A percentile compares a stretch with the other conserved stretches of the same genome.
These are phyloP conservation scores for Brachionus rubens DNA, from an alignment of 1,140 invertebrate genomes.

Conservation along the genomic window DNA sequence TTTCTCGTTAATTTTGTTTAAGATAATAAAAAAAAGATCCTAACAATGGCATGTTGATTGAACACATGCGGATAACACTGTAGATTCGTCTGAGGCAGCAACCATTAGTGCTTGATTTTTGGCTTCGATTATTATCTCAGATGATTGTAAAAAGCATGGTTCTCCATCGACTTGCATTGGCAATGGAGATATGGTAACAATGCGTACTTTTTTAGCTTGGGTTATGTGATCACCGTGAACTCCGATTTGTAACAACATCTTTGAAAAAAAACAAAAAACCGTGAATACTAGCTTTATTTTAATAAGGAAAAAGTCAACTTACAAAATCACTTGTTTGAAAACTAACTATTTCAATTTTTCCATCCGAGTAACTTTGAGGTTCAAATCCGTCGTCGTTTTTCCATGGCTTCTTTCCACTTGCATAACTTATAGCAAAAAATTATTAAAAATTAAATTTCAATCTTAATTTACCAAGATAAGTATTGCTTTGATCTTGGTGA, in stretches of 20 bases:
- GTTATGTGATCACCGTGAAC: slow-evolving; percentile 39
- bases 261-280: not conserved
- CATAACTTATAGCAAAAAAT: no score
- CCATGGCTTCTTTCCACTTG: slow-evolving; percentile 44
- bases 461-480: no score
- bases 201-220: slow-evolving; percentile 18
- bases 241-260: slow-evolving; percentile 43
- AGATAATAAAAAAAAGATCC: not conserved
- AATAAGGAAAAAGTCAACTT: no score
- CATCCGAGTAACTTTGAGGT: slow-evolving; percentile 40
- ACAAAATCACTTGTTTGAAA: slow-evolving; percentile 42
- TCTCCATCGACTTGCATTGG: slow-evolving; percentile 47
- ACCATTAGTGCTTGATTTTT: slow-evolving; percentile 44
- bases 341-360: slow-evolving; percentile 43
- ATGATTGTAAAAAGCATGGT: slow-evolving; percentile 27
- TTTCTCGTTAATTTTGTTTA: no score
- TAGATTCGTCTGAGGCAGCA: not conserved
- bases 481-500: no score
- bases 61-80: not conserved
- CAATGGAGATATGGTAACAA: not conserved
- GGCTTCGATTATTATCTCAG: slow-evolving; percentile 1
- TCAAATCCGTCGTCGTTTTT: slow-evolving; percentile 7
- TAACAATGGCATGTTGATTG: slow-evolving; percentile 5
- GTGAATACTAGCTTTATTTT: no score
- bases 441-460: no score